Evolutionary conservation across 2,113 vertebrate genomes (phyloP).

Genomic region (Pterocles burchelli): DNA sequence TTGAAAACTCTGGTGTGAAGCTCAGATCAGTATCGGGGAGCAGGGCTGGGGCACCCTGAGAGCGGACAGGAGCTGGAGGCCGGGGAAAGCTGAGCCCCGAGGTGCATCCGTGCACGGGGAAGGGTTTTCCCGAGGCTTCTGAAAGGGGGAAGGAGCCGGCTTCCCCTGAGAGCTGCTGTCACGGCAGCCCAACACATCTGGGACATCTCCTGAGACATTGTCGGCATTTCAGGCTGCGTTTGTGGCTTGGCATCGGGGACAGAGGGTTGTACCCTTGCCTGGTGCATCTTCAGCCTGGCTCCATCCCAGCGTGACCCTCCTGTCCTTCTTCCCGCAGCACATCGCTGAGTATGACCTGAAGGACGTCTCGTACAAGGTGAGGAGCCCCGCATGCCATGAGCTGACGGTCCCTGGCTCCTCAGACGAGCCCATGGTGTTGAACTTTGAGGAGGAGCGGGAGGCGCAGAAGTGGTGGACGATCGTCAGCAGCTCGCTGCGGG

Average conservation of each 20-base stretch:
- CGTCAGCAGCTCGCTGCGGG: slow-evolving; percentile 83
- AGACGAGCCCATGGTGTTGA: slow-evolving; percentile 74
- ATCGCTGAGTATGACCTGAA: slow-evolving; percentile 80
- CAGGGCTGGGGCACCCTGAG: neutral
- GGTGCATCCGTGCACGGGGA: too few relatives aligned
- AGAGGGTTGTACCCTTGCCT: too few relatives aligned
- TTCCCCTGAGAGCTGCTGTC: neutral
- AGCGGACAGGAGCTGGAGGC: too few relatives aligned
- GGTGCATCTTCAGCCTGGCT: neutral
- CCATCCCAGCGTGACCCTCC: fast-evolving
- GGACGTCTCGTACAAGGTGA: slow-evolving; percentile 79
- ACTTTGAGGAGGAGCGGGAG: slow-evolving; percentile 84
- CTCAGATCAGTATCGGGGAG: neutral
- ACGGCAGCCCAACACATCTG: fast-evolving
- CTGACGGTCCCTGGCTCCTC: slow-evolving; percentile 70
- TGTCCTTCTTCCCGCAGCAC: slow-evolving; percentile 51
- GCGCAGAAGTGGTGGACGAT: slow-evolving; percentile 87
- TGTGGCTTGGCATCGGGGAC: too few relatives aligned
- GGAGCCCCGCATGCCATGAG: slow-evolving; percentile 78
- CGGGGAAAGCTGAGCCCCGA: neutral
- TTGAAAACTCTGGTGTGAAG: neutral
- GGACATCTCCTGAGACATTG: neutral
- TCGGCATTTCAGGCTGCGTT: too few relatives aligned
- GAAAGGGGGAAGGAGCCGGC: neutral
- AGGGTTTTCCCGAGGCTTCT: too few relatives aligned